Evolutionary conservation across 2,888 invertebrate genomes (phyloP), one percentile per base, ranked within the genome.

Genomic region (Idaea aversata): DNA sequence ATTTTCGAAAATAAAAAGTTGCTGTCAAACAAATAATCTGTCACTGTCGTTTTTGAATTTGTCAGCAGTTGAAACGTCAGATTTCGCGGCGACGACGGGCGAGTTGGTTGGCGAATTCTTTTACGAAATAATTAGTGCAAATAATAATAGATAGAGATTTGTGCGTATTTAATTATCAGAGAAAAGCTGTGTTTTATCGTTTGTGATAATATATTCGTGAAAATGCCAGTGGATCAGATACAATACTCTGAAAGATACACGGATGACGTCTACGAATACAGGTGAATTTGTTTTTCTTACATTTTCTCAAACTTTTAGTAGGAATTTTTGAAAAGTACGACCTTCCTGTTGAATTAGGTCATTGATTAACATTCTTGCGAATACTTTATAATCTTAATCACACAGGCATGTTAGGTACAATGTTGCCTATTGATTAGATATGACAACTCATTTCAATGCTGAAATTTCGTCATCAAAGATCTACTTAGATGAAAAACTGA

Each of bases 191-290:
- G 13, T 10, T 34, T 4, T 10, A 13, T 1, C 34, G 5, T 59
- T 59, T 34, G 13, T 25, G 25, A 34, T 25, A 47, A 47, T 25
- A 61, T 61, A 5, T 7, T 10, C 6, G 15, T 34, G 62, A 73
- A 72, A 65, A 82, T 96, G 96, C 95, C 97, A 3, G 94, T 94
- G 58, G 96, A 97, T 82, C 95, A 97, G 85, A 98, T 98, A 79
- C 97, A 97, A 80, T 98, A 98, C 87, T 98, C 98, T 0, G 98
- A 98, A 82, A 97, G 98, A 85, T 98, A 98, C 81, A 95, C 93
- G 71, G 98, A 98, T 87, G 96, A 96, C 75, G 94, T 95, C 63
- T 98, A 95, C 84, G 98, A 98, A 84, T 98, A 98, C 88, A 96
- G 97, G 97, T 97, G 87, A 84, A 82, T 57, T 67, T 63, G 66